phyloP scores from a whole-genome alignment of 2,888 invertebrate genomes.

The Fragum sueziense region DNA sequence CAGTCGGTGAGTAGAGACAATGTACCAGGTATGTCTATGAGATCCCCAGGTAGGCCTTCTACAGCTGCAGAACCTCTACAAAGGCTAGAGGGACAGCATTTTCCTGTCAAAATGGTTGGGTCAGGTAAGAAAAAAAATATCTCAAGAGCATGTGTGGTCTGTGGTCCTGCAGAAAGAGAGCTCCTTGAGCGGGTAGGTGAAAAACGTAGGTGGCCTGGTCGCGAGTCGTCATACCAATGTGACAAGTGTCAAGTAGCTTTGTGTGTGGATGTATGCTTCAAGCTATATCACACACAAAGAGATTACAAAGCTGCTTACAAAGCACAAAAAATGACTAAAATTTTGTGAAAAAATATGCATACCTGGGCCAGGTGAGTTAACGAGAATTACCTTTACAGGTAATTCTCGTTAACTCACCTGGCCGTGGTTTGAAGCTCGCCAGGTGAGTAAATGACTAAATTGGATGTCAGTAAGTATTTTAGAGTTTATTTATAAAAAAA shows the following conservation, averaged over 20 bases:
- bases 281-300: background rate
- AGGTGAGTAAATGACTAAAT: background rate
- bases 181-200: background rate
- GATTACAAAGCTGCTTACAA: background rate
- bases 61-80: background rate
- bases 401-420: too few relatives aligned
- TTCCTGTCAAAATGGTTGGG: background rate
- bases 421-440: too few relatives aligned
- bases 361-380: background rate
- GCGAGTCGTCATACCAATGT: background rate
- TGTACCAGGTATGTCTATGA: slow-evolving; percentile 11
- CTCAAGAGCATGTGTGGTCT: background rate
- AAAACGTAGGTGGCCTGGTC: background rate
- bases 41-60: slow-evolving; percentile 9
- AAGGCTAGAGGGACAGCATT: background rate
- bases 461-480: background rate
- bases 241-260: background rate
- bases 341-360: background rate
- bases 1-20: background rate
- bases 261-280: background rate
- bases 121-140: background rate
- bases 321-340: background rate
- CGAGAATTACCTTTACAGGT: background rate
- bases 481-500: background rate
- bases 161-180: background rate